phyloP scores from a whole-genome alignment of 1,140 invertebrate species.

The Conopomorpha cramerella region DNA sequence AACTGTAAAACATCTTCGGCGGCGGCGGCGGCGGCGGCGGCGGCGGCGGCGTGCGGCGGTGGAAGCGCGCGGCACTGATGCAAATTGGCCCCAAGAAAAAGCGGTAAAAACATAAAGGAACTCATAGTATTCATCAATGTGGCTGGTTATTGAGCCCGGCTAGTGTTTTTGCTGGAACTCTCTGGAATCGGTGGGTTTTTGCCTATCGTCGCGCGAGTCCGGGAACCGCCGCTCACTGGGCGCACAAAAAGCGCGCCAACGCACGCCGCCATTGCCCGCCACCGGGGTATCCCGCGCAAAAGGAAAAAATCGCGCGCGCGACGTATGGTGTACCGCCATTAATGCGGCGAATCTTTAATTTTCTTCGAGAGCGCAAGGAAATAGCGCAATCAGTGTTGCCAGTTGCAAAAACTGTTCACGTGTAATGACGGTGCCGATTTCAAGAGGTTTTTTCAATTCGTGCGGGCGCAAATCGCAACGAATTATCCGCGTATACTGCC shows the following conservation, averaged over 20 bases:
- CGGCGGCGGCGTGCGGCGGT: conserved; percentile 15
- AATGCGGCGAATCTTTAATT: conserved; percentile 54
- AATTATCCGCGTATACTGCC: too few relatives aligned
- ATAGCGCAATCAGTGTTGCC: conserved; percentile 46
- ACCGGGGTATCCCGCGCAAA: conserved; percentile 34
- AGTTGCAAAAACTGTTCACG: conserved; percentile 43
- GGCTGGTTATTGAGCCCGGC: conserved; percentile 39
- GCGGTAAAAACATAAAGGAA: conserved; percentile 42
- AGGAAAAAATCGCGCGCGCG: too few relatives aligned
- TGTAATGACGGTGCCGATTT: conserved; percentile 43
- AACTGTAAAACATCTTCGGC: conserved; percentile 42
- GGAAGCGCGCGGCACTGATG: conserved; percentile 15
- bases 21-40: too few relatives aligned
- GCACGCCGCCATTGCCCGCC: conserved; percentile 36
- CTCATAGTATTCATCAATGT: conserved; percentile 50
- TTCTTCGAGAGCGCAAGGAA: conserved; percentile 54
- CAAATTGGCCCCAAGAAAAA: conserved; percentile 42
- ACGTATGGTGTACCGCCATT: conserved; percentile 50
- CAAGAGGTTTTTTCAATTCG: too few relatives aligned
- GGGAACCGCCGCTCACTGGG: conserved; percentile 26
- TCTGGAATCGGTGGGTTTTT: conserved; percentile 31
- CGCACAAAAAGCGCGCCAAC: conserved; percentile 29
- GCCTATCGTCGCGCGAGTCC: conserved; percentile 18
- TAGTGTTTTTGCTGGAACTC: conserved; percentile 39
- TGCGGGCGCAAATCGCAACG: too few relatives aligned